phyloP scores from a whole-genome alignment of 2,113 vertebrate genomes.

The Cavia aperea region DNA sequence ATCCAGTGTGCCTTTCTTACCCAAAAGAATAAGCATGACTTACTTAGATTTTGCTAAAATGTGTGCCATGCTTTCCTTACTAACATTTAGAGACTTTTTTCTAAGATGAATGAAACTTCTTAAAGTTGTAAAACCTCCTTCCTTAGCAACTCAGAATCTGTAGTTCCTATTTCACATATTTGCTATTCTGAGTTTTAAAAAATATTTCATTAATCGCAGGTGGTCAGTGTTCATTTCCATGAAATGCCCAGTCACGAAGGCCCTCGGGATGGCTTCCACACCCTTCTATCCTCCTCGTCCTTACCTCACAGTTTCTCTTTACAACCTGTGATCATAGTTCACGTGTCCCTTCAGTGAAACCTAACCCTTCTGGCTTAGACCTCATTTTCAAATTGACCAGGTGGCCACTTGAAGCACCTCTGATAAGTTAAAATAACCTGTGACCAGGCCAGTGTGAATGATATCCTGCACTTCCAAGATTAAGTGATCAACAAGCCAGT shows the following conservation, averaged over 20 bases:
- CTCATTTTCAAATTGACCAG: background rate
- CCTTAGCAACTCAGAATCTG: background rate
- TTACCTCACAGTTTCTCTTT: background rate
- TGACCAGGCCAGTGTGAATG: background rate
- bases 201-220: background rate
- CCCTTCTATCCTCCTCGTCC: background rate
- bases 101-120: background rate
- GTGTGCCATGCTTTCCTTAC: background rate
- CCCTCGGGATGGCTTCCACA: background rate
- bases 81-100: background rate
- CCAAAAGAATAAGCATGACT: constrained; percentile 15
- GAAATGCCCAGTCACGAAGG: background rate
- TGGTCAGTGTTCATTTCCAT: background rate
- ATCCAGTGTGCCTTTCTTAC: background rate
- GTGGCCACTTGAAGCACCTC: background rate
- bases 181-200: background rate
- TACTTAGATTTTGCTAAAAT: background rate
- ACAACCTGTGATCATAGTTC: background rate
- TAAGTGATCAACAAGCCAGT: background rate
- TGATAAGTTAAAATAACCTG: background rate
- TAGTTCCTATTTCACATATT: background rate
- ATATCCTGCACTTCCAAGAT: background rate
- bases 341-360: background rate
- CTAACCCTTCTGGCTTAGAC: background rate
- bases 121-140: background rate